Base-by-base conservation (phyloP, 2,113 vertebrate genomes). In the Eubucco bourcierii region DNA sequence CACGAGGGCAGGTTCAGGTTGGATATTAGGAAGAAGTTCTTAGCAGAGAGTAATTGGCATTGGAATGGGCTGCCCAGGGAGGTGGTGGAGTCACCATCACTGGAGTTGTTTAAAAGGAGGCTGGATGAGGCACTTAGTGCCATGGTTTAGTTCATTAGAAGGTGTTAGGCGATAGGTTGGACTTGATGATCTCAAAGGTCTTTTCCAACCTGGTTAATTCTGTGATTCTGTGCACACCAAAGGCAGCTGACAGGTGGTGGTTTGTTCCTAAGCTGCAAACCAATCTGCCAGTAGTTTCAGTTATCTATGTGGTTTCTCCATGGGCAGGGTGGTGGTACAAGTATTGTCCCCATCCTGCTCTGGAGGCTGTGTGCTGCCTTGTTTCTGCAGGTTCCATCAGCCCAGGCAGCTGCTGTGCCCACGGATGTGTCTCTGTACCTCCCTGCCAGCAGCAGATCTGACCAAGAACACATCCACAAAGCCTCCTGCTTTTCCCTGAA, bases 391-490 rank as follows among this genome's bases (percentile, higher is more conserved):
- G 67, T 3, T 6, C 59, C 39, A 23, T 7, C 80, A 55, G 47
- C 84, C 39, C 23, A 2, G 53, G 58, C 39, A 52, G 84, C 87
- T 2, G 13, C 53, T 0, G 7, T 63, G 58, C 47, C 65, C 37
- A 2, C 65, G 55, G 29, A 4, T 3, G 11, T 12, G 24, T 8
- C 50, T n/a, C 64, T 1, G 0, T 3, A 1, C 8, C 17, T 17
- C n/a, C 0, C 66, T 7, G 61, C 67, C 10, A 56, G 52, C 33
- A 29, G 47, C 70, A 39, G 33, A 27, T 8, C 71, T 14, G 37
- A 53, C 50, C 0, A 2, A 33, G 78, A 50, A 33, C 0, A 5
- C 15, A 31, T 16, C 83, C 80, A 20, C 70, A 55, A 63, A 46
- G 25, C 74, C 2, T 2, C 25, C 44, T 0, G 3, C 31, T 58